Conservation (phyloP, 2,888 invertebrate species). For the Bugulina stolonifera region DNA sequence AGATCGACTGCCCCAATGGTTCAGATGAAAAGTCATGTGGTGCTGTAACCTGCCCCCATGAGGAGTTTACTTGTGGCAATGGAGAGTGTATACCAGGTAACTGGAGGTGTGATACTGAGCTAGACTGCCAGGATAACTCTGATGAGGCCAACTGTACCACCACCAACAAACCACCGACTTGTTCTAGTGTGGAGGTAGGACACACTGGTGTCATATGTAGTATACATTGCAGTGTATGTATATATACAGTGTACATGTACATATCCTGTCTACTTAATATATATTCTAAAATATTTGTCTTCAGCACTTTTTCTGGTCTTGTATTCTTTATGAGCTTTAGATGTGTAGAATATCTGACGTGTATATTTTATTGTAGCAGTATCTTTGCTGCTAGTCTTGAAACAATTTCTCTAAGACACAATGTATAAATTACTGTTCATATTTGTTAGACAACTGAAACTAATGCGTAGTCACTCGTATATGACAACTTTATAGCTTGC, state of each 20-base stretch:
- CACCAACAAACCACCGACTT: not conserved
- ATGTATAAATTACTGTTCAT: no score
- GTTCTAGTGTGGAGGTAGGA: not conserved
- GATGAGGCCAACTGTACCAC: constrained; percentile 39
- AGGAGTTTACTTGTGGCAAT: constrained; percentile 81
- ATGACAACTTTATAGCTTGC: no score
- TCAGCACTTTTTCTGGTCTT: no score
- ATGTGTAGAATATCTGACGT: no score
- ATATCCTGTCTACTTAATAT: no score
- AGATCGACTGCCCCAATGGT: constrained; percentile 42
- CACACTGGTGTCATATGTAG: not conserved
- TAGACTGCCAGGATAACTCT: constrained; percentile 85
- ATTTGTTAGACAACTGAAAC: no score
- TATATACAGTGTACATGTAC: not conserved
- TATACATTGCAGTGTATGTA: not conserved
- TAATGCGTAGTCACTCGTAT: no score
- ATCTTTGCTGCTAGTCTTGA: no score
- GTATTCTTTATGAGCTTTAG: no score
- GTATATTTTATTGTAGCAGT: no score
- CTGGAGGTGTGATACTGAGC: constrained; percentile 66
- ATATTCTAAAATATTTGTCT: no score
- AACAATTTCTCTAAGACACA: no score
- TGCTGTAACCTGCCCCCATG: constrained; percentile 79
- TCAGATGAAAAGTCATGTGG: constrained; percentile 48
- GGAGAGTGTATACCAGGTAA: constrained; percentile 85